Evolutionary conservation across 2,797 vertebrate genomes (phyloP).

Genomic region (Pseudotriccus pelzelni): DNA sequence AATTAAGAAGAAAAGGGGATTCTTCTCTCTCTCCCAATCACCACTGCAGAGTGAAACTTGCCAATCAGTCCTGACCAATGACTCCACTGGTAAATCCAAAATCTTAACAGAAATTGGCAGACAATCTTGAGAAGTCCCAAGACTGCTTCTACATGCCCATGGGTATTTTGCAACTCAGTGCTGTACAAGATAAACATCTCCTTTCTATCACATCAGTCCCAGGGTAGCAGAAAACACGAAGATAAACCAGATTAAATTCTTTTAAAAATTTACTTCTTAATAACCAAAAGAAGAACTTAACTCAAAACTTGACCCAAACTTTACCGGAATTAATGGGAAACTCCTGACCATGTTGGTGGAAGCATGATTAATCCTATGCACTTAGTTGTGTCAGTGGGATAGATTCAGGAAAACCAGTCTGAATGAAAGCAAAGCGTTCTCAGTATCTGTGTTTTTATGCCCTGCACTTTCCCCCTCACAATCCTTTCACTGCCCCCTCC

Average conservation of each 20-base stretch:
- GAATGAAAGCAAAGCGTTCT: neutral
- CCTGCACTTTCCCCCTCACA: accelerated
- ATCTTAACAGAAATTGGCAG: neutral
- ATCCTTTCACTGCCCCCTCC: too few relatives aligned
- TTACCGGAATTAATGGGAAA: neutral
- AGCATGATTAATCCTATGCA: neutral
- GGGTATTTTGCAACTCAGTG: neutral
- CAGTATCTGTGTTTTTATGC: neutral
- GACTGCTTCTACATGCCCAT: neutral
- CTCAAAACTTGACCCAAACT: neutral
- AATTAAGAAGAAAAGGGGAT: neutral
- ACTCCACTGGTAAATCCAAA: neutral
- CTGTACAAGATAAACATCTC: neutral
- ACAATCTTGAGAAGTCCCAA: neutral
- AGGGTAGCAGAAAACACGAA: neutral
- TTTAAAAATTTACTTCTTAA: neutral
- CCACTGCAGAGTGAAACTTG: neutral
- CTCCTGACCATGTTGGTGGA: neutral
- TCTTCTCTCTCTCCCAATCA: neutral
- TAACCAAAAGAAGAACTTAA: neutral
- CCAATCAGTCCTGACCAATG: neutral
- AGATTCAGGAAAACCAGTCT: neutral
- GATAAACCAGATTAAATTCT: neutral
- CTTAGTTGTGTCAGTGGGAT: neutral
- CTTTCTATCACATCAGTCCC: neutral